Percentiles rank a stretch among this genome's conserved stretches.
Evolutionary conservation across 2,113 vertebrate genomes (phyloP).

Genomic region (Naja naja): DNA sequence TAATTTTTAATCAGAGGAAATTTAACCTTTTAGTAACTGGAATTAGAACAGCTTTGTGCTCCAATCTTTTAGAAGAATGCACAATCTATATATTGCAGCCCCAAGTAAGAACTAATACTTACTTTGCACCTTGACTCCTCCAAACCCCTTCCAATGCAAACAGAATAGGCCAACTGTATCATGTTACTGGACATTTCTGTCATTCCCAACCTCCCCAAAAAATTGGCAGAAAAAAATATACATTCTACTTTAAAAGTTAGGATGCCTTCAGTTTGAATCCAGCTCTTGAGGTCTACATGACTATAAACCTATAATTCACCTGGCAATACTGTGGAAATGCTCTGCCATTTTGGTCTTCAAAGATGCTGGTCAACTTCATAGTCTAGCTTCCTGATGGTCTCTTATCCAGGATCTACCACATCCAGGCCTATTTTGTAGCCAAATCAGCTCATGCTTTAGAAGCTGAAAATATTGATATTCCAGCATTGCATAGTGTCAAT

Average conservation of each 20-base stretch:
- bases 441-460: neutral
- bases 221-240: neutral
- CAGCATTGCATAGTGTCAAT: neutral
- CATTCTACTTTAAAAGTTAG: neutral
- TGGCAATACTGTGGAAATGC: neutral
- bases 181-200: neutral
- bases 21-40: conserved; percentile 11
- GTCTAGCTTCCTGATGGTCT: neutral
- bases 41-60: neutral
- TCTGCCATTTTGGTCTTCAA: neutral
- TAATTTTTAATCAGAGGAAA: conserved; percentile 30
- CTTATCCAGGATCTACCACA: neutral
- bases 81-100: neutral
- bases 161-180: neutral
- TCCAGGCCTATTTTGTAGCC: neutral
- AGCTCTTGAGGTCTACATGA: neutral
- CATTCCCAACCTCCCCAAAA: neutral
- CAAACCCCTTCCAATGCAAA: neutral
- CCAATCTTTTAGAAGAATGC: neutral
- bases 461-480: neutral
- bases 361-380: neutral
- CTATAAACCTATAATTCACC: neutral
- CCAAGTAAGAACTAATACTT: neutral
- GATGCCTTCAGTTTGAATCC: neutral
- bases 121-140: neutral